phyloP scores from a whole-genome alignment of 2,888 invertebrate genomes.

The Phengaris arion region DNA sequence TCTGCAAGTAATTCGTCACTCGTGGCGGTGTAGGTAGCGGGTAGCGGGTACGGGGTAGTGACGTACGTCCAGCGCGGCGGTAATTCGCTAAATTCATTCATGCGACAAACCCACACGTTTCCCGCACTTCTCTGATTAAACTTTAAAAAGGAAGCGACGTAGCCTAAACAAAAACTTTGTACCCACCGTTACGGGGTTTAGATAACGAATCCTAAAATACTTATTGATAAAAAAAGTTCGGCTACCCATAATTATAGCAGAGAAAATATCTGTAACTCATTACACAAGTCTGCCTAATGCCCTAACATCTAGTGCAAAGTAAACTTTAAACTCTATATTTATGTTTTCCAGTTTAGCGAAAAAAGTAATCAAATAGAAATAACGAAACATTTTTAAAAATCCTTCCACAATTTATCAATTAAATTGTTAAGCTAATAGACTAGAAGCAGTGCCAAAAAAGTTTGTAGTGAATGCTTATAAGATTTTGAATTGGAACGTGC shows the following conservation, averaged over 20 bases:
- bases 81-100: constrained; percentile 64
- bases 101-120: constrained; percentile 64
- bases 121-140: constrained; percentile 53
- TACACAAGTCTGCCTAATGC: too few relatives aligned
- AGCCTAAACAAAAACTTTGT: constrained; percentile 42
- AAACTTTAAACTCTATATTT: too few relatives aligned
- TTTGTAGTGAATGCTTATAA: constrained; percentile 11
- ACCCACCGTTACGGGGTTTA: constrained; percentile 27
- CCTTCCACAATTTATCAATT: constrained; percentile 1
- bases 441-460: constrained; percentile 20
- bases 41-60: constrained; percentile 47
- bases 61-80: constrained; percentile 30
- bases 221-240: not conserved
- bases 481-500: constrained; percentile 2
- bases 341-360: too few relatives aligned
- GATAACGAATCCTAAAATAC: not conserved
- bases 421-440: not conserved
- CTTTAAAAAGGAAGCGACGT: constrained; percentile 59
- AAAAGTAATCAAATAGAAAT: not conserved
- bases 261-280: too few relatives aligned
- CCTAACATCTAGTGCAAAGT: too few relatives aligned
- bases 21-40: constrained; percentile 35
- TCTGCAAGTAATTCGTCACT: not conserved
- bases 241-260: not conserved
- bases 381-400: not conserved